These are phyloP conservation scores for Neofelis nebulosa DNA, from an alignment of 2,113 vertebrate genomes.

Conservation along the genomic window DNA sequence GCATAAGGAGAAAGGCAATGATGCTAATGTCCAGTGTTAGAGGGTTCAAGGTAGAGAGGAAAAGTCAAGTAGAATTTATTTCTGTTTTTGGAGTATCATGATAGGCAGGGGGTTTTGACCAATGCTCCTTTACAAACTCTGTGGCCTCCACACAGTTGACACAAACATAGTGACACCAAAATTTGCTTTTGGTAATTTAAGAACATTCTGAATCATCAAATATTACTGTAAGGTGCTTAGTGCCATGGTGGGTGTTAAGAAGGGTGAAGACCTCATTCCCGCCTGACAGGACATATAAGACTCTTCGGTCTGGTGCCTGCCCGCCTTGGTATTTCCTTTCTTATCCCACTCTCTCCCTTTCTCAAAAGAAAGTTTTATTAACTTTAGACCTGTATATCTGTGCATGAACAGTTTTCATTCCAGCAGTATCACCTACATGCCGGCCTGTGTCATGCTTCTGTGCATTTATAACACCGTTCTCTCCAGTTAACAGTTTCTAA, in stretches of 20 bases:
- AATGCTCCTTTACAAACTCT: background rate
- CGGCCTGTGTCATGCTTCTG: fast-evolving
- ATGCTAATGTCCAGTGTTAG: background rate
- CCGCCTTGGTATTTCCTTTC: background rate
- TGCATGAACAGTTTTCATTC: background rate
- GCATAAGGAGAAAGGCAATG: background rate
- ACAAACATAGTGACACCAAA: background rate
- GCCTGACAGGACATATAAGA: fast-evolving
- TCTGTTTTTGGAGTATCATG: background rate
- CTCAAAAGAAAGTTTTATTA: background rate
- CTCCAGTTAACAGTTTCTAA: no score
- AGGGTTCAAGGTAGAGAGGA: no score
- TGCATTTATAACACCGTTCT: fast-evolving
- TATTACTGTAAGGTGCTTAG: background rate
- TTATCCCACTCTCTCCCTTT: no score
- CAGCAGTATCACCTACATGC: no score
- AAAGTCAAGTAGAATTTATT: background rate
- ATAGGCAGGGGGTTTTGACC: background rate
- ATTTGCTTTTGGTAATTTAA: background rate
- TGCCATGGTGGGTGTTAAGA: no score
- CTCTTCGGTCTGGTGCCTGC: fast-evolving
- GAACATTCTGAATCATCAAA: background rate
- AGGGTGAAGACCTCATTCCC: background rate
- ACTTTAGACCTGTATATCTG: fast-evolving
- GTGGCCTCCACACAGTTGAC: background rate